Percentiles rank a stretch among this genome's conserved stretches.
Conservation (phyloP, 2,113 vertebrate species). For the Labrus mixtus region DNA sequence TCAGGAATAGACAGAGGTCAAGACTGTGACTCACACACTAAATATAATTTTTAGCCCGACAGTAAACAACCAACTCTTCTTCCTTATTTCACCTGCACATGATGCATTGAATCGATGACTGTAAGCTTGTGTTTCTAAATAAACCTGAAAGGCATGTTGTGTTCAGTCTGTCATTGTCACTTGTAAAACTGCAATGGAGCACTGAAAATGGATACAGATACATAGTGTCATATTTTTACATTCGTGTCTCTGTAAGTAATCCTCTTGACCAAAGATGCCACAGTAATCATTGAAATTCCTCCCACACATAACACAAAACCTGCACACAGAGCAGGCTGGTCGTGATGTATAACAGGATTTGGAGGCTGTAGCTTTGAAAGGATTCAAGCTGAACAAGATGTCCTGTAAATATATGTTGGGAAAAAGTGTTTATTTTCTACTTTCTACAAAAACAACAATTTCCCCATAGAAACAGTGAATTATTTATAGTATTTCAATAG, state of each 20-base stretch:
- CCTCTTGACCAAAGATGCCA: conserved; percentile 74
- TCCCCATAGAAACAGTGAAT: background rate
- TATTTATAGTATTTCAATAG: background rate
- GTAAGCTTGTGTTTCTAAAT: too few species aligned
- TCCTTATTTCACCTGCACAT: background rate
- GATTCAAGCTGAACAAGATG: conserved; percentile 20
- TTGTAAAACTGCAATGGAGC: background rate
- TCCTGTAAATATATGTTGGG: background rate
- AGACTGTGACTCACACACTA: too few species aligned
- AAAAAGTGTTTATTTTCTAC: background rate
- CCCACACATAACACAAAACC: conserved; percentile 50
- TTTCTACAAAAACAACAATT: background rate
- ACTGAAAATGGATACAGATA: conserved; percentile 10
- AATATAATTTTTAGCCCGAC: background rate
- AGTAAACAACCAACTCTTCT: background rate
- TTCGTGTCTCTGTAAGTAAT: conserved; percentile 77
- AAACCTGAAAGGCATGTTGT: background rate
- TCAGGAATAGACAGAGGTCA: background rate
- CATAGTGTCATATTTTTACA: conserved; percentile 21
- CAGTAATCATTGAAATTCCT: conserved; percentile 85
- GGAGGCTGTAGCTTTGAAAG: conserved; percentile 32
- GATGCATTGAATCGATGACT: background rate
- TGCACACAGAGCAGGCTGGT: conserved; percentile 56
- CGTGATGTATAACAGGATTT: conserved; percentile 48
- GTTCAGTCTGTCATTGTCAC: background rate